phyloP scores from a whole-genome alignment of 1,140 invertebrate genomes.

The Anastrepha obliqua region DNA sequence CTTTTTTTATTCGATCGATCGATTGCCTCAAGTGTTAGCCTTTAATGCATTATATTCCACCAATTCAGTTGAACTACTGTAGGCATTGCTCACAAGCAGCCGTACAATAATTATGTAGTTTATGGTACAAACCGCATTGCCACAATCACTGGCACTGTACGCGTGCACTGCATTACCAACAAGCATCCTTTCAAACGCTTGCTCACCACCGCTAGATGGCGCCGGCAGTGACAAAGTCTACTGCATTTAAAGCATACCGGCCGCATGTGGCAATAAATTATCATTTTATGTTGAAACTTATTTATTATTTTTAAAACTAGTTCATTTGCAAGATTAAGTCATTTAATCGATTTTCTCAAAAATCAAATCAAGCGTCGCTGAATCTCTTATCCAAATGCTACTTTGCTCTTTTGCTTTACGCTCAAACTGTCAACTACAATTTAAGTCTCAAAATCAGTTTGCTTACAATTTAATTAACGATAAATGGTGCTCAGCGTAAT shows the following conservation, averaged over 20 bases:
- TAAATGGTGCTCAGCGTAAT: neutral
- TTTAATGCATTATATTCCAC: no score
- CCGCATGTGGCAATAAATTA: no score
- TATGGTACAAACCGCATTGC: neutral
- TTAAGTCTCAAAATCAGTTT: constrained; percentile 11
- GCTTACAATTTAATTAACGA: constrained; percentile 6
- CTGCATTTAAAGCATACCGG: neutral
- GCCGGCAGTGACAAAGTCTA: neutral
- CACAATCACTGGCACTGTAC: no score
- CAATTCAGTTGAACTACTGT: no score
- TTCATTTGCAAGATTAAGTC: no score
- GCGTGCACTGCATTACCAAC: constrained; percentile 10
- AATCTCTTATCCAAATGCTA: neutral
- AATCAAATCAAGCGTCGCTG: no score
- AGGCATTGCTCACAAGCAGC: no score
- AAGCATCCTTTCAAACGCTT: neutral
- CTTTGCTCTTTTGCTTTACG: neutral
- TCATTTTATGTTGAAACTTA: no score
- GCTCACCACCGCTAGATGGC: constrained; percentile 2
- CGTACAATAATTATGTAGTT: neutral
- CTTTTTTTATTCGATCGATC: no score
- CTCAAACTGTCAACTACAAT: constrained; percentile 7
- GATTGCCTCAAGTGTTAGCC: no score
- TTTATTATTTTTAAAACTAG: no score
- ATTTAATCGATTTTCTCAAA: neutral